phyloP scores from a whole-genome alignment of 2,797 vertebrate species.

The Pampus argenteus region DNA sequence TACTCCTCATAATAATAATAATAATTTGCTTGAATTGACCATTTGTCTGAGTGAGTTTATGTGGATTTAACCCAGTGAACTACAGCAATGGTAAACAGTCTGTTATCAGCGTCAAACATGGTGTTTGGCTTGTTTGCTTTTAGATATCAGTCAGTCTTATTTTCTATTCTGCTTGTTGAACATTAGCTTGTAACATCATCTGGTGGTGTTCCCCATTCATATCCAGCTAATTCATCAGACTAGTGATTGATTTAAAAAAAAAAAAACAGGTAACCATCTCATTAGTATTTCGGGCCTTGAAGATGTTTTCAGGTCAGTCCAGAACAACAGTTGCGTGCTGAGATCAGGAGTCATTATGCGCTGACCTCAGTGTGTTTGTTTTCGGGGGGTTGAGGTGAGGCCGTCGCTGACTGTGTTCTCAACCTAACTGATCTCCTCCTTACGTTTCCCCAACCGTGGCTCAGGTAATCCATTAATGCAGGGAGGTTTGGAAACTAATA shows the following conservation, averaged over 20 bases:
- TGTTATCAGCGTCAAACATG: slow-evolving; percentile 32
- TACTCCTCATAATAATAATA: no score
- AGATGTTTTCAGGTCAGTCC: slow-evolving; percentile 17
- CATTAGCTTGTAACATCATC: background rate
- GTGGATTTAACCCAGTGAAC: slow-evolving; percentile 10
- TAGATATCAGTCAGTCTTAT: slow-evolving; percentile 23
- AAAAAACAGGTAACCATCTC: background rate
- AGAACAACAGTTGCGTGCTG: slow-evolving; percentile 21
- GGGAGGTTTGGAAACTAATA: slow-evolving; percentile 36
- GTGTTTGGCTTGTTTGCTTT: slow-evolving; percentile 38
- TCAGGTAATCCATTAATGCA: slow-evolving; percentile 62
- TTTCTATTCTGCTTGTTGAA: slow-evolving; percentile 13
- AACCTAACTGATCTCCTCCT: slow-evolving; percentile 40
- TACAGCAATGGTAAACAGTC: slow-evolving; percentile 15
- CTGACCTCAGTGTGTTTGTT: slow-evolving; percentile 56
- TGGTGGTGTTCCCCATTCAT: background rate
- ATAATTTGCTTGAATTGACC: background rate
- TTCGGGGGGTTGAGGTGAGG: slow-evolving; percentile 17
- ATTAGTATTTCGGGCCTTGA: background rate
- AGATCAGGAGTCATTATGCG: slow-evolving; percentile 12
- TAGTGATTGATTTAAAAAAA: slow-evolving; percentile 7
- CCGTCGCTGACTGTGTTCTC: slow-evolving; percentile 34
- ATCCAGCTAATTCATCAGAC: background rate
- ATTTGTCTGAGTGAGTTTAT: slow-evolving; percentile 10
- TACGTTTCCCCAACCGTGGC: slow-evolving; percentile 31